Percentiles rank a stretch among this genome's conserved stretches.
Conservation (phyloP, 2,888 invertebrate genomes). For the Trachelus iudaicus region DNA sequence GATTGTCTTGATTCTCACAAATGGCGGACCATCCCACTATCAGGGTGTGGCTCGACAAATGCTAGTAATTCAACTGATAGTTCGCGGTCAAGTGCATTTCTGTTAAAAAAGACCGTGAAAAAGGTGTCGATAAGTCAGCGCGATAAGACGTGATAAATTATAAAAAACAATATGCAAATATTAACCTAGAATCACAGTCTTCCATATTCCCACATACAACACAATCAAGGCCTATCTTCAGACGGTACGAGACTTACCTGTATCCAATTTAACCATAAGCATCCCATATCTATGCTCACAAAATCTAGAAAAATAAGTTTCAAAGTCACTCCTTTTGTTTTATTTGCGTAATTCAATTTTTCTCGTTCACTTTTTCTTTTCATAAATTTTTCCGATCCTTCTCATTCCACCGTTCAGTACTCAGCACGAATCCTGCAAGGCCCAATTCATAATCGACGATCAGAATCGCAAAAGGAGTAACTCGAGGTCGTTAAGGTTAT, state of each 20-base stretch:
- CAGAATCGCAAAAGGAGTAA: slow-evolving; percentile 24
- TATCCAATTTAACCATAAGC: too few relatives aligned
- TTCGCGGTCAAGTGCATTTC: slow-evolving; percentile 24
- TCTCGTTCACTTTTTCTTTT: too few relatives aligned
- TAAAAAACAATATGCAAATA: too few relatives aligned
- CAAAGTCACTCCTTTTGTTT: too few relatives aligned
- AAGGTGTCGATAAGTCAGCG: slow-evolving; percentile 27
- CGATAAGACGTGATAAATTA: background rate
- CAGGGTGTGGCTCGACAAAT: slow-evolving; percentile 13
- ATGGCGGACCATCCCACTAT: background rate
- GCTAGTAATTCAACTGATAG: slow-evolving; percentile 15
- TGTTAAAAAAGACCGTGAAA: slow-evolving; percentile 18
- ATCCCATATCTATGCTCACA: too few relatives aligned
- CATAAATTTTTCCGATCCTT: background rate
- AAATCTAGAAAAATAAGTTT: too few relatives aligned
- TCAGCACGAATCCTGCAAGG: background rate
- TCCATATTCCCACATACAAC: too few relatives aligned
- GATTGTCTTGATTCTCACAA: background rate
- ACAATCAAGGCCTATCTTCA: too few relatives aligned
- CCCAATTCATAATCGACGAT: slow-evolving; percentile 1
- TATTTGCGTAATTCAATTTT: too few relatives aligned
- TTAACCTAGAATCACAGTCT: too few relatives aligned
- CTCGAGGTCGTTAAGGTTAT: background rate
- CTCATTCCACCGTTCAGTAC: background rate
- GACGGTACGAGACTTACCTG: too few relatives aligned